Conservation (phyloP, 2,113 vertebrate species). For the Ginglymostoma cirratum region DNA sequence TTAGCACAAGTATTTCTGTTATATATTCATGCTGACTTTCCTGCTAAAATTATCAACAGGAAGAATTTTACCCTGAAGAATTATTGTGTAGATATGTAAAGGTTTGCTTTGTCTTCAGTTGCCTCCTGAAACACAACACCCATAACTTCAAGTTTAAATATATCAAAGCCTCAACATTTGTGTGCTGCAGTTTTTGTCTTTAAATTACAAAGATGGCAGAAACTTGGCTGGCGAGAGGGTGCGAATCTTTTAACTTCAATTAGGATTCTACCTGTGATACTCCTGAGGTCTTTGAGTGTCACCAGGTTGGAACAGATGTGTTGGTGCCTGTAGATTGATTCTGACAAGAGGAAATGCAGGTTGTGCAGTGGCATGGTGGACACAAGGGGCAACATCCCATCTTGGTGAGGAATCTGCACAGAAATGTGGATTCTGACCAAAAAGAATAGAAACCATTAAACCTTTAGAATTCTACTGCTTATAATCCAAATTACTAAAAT, state of each 20-base stretch:
- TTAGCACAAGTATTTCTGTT: neutral
- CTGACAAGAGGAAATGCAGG: slow-evolving; percentile 87
- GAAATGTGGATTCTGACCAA: slow-evolving; percentile 89
- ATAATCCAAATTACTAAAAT: neutral
- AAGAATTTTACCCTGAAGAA: neutral
- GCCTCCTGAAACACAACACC: neutral
- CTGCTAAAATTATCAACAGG: neutral
- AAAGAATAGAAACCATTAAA: neutral
- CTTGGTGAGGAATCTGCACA: slow-evolving; percentile 95
- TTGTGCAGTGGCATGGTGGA: slow-evolving; percentile 95
- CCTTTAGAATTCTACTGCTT: neutral
- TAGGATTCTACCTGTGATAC: slow-evolving; percentile 68
- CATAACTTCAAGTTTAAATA: neutral
- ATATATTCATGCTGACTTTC: neutral
- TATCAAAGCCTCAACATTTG: neutral
- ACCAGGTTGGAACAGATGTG: slow-evolving; percentile 93
- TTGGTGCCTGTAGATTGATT: slow-evolving; percentile 95
- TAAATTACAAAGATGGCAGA: neutral
- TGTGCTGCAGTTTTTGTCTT: neutral
- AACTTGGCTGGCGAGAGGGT: neutral
- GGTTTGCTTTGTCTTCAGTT: neutral
- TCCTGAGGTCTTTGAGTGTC: slow-evolving; percentile 71
- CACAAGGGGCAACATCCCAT: slow-evolving; percentile 93
- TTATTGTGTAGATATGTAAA: neutral
- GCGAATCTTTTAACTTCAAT: neutral